Evolutionary conservation across 2,113 vertebrate genomes (phyloP).

Genomic region (Pimephales promelas): DNA sequence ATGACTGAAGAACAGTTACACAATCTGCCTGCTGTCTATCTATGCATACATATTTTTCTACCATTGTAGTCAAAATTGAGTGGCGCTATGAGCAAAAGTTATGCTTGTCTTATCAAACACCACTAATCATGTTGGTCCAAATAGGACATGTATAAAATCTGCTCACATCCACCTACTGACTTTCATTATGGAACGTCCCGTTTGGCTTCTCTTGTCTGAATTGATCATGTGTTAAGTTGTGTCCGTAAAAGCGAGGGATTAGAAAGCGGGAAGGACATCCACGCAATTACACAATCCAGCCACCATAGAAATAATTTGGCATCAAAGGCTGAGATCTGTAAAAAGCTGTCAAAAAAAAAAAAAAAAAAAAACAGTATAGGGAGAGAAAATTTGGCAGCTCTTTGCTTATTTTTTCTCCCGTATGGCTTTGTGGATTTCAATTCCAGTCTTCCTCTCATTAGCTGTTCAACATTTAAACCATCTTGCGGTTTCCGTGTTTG

Average conservation of each 20-base stretch:
- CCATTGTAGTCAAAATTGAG: neutral
- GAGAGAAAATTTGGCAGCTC: conserved; percentile 3
- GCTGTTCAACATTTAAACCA: neutral
- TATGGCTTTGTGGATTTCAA: conserved; percentile 19
- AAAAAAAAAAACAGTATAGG: neutral
- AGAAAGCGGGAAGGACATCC: neutral
- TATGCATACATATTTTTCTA: neutral
- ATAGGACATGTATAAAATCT: neutral
- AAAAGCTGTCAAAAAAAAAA: conserved; percentile 18
- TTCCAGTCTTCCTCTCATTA: conserved; percentile 37
- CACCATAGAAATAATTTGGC: conserved; percentile 19
- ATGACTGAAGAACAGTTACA: neutral
- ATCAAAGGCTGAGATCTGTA: conserved; percentile 25
- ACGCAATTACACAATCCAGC: conserved; percentile 24
- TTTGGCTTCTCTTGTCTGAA: neutral
- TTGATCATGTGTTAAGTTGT: conserved; percentile 7
- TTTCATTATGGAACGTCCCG: neutral
- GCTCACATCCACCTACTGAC: neutral
- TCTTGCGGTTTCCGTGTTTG: neutral
- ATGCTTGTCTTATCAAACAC: neutral
- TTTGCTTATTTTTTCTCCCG: neutral
- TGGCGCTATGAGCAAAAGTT: neutral
- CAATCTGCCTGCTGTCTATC: neutral
- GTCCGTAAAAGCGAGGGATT: conserved; percentile 11
- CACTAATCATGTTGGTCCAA: conserved; percentile 1